These are phyloP conservation scores for Pandemis cinnamomeana DNA, from an alignment of 2,888 invertebrate species.

Conservation along the genomic window DNA sequence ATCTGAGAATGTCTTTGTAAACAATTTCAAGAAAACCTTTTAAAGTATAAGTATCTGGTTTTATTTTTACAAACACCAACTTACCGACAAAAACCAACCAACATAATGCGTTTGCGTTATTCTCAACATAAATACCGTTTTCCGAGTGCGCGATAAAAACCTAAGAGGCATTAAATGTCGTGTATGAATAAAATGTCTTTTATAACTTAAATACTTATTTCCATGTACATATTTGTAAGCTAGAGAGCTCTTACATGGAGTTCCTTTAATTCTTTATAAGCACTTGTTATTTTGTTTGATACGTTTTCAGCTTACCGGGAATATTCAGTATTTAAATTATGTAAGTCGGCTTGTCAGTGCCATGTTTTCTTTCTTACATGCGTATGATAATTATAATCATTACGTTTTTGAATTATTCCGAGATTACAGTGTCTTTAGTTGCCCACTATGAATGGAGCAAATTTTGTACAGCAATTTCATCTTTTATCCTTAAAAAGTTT, in stretches of 20 bases:
- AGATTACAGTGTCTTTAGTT: too few relatives aligned
- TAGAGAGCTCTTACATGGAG: neutral
- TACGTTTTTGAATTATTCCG: too few relatives aligned
- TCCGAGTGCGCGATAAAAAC: neutral
- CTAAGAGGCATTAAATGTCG: neutral
- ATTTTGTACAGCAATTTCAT: too few relatives aligned
- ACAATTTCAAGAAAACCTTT: too few relatives aligned
- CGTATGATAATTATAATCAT: too few relatives aligned
- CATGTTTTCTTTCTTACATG: neutral
- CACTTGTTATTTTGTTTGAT: slow-evolving; percentile 15
- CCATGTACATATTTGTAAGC: neutral
- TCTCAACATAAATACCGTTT: neutral
- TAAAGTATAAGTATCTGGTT: too few relatives aligned
- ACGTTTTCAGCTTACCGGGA: neutral
- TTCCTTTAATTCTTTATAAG: slow-evolving; percentile 8
- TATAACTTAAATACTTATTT: slow-evolving; percentile 7
- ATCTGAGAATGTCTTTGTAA: too few relatives aligned
- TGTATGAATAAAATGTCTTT: neutral
- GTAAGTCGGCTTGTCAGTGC: neutral
- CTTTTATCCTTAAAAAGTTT: too few relatives aligned
- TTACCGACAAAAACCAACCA: neutral
- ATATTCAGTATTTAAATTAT: neutral
- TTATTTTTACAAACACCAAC: neutral
- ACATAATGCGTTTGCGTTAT: neutral
- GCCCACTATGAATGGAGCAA: too few relatives aligned